These are phyloP conservation scores for Cassiopea andromeda DNA, from an alignment of 30 jellyfish, hydroid and myxozoan genomes.

Conservation along the genomic window DNA sequence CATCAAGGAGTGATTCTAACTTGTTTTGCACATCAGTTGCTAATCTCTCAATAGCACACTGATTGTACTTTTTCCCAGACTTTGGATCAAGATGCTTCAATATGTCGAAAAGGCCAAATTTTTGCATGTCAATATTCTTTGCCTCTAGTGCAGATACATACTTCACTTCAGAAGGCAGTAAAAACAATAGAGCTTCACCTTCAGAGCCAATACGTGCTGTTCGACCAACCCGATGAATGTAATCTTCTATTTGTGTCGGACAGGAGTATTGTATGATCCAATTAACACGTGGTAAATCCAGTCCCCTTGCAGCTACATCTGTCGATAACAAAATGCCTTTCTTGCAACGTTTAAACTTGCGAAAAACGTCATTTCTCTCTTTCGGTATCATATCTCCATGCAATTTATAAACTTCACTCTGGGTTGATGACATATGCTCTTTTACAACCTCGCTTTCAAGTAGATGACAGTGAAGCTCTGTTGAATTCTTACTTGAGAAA, in stretches of 20 bases:
- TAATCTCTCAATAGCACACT: slow-evolving; percentile 67
- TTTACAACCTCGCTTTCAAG: slow-evolving; percentile 39
- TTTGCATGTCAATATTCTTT: slow-evolving; percentile 39
- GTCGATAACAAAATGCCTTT: slow-evolving; percentile 86
- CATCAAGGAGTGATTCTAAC: slow-evolving; percentile 57
- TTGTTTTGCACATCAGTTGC: slow-evolving; percentile 76
- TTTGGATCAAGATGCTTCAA: slow-evolving; percentile 38
- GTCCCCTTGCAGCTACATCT: slow-evolving; percentile 99
- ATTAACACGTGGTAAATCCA: slow-evolving; percentile 86
- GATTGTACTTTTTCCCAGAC: slow-evolving; percentile 46
- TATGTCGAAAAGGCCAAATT: slow-evolving; percentile 53
- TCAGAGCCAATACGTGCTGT: slow-evolving; percentile 95
- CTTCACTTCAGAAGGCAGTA: slow-evolving; percentile 88
- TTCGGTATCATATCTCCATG: slow-evolving; percentile 91
- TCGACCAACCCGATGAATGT: slow-evolving; percentile 95
- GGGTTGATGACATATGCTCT: slow-evolving; percentile 4
- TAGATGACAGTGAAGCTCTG: slow-evolving; percentile 54
- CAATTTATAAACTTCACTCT: slow-evolving; percentile 53
- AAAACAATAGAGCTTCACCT: slow-evolving; percentile 84
- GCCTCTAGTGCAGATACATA: slow-evolving; percentile 62
- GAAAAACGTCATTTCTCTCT: slow-evolving; percentile 73
- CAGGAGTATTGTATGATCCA: slow-evolving; percentile 96
- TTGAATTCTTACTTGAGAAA: slow-evolving; percentile 78
- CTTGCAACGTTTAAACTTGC: slow-evolving; percentile 49
- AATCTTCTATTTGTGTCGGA: slow-evolving; percentile 84